Evolutionary conservation across 2,797 vertebrate species (phyloP), one percentile per base, ranked within the genome.

Genomic region (Phyllotis vaccarum): DNA sequence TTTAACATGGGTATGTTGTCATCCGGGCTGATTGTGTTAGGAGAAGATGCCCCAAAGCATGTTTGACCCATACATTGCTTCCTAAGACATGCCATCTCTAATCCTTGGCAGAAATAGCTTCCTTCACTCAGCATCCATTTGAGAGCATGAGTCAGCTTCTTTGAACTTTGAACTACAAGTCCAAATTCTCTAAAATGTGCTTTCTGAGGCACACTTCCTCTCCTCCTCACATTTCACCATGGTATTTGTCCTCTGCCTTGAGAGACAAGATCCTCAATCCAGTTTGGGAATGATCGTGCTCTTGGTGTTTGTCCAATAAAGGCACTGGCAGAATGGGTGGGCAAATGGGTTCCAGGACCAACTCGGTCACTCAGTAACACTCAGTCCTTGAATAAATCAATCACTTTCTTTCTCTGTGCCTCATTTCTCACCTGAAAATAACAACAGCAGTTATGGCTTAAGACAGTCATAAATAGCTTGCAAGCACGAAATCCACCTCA

Each of bases 381-480:
- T n/a, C n/a, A n/a, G n/a, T n/a, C n/a, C n/a, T n/a, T n/a, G n/a
- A n/a, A n/a, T n/a, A n/a, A n/a, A n/a, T n/a, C n/a, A n/a, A n/a
- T n/a, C n/a, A 31, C 40, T 94, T n/a, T 49, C 74, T 19, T 89
- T 91, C 37, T 79, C 74, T 68, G 17, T 10, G 27, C 3, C 75
- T 76, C 78, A 66, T 66, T 94, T 91, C n/a, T 94, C 34, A 68
- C 58, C 24, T 93, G 85, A 79, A n/a, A 95, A 92, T 8, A 56
- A 13, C n/a, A 86, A 89, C 0, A 89, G 79, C 74, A 95, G 46
- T 74, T 74, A 17, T 46, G 70, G 54, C 68, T 90, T 72, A 40
- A 72, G 46, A 56, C 37, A 54, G 54, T 37, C 60, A 72, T 89
- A 89, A 89, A 89, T 90, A 80, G n/a, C 31, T 29, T 40, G 60